Base-by-base conservation (phyloP, 2,888 invertebrate species). In the Prosopocoilus inquinatus region DNA sequence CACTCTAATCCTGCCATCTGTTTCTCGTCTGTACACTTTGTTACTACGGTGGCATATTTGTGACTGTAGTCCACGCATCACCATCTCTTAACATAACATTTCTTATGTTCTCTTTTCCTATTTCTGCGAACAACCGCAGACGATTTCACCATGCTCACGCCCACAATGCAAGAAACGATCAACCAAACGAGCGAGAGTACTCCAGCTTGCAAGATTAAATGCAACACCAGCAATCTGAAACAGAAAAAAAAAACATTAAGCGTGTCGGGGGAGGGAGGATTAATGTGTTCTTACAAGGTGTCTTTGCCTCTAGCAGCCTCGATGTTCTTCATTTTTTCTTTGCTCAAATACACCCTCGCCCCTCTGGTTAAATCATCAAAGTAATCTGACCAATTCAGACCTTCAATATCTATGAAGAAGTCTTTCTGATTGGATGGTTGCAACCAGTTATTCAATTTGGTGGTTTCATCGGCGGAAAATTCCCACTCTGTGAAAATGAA, bases 401-500 rank as follows among this genome's bases (percentile, higher is more conserved):
- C 72, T 9, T 81, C 78, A 4, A 95, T 83, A 67, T 94, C 91
- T 49, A 95, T 81, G 63, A 79, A 83, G 73, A 89, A 92, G 7
- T 76, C 64, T 9, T 83, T 72, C 58, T 82, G 82, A 70, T 91
- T 93, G 0, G 75, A 76, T 0, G 77, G 72, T 43, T 82, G 83
- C 50, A 93, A 71, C 33, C 84, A 79, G 47, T 83, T 81, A 9
- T 82, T 81, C 35, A 94, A 74, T 8, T 84, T 82, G 41, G 84
- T 70, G 0, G 89, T 85, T 59, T 86, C 86, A 0, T 81, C 80
- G 65, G 89, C 90, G 63, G 88, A 79, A 73, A 90, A 94, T 57
- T 81, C 83, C 96, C 96, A 96, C 70, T 95, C 92, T 7, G 88
- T 88, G 72, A 93, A 93, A 60, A 96, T 96, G 75, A 97, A 97